Evolutionary conservation across 2,797 vertebrate species (phyloP).

Genomic region (Novumbra hubbsi): DNA sequence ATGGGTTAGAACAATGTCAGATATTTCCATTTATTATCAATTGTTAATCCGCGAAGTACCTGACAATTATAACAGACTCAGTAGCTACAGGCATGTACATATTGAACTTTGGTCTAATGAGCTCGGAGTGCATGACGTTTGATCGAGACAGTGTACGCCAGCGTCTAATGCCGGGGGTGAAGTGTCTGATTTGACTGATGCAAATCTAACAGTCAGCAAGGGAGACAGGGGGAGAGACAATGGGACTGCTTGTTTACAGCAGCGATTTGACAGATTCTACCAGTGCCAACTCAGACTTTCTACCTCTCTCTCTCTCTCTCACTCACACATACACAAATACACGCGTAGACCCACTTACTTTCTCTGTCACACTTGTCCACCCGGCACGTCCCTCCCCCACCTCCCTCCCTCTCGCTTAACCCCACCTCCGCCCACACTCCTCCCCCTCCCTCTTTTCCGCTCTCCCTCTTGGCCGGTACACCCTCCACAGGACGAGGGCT

Average conservation of each 20-base stretch:
- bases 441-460: constrained; percentile 28
- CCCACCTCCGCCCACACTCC: background rate
- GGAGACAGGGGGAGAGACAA: constrained; percentile 6
- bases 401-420: background rate
- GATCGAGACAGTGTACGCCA: constrained; percentile 24
- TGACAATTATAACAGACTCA: background rate
- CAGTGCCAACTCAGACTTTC: constrained; percentile 7
- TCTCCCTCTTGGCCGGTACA: constrained; percentile 34
- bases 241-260: constrained; percentile 16
- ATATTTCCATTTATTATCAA: background rate
- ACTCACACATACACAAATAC: background rate
- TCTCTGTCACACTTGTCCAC: constrained; percentile 9
- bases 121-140: background rate
- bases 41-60: constrained; percentile 48
- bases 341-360: constrained; percentile 4
- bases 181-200: constrained; percentile 26
- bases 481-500: constrained; percentile 30
- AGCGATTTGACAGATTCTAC: background rate
- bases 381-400: background rate
- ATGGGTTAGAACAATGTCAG: constrained; percentile 8
- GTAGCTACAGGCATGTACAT: constrained; percentile 19
- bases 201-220: constrained; percentile 17
- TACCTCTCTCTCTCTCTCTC: constrained; percentile 2
- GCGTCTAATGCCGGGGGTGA: constrained; percentile 11
- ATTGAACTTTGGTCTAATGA: background rate